Percentiles rank a stretch among this genome's conserved stretches.
phyloP scores from a whole-genome alignment of 2,888 invertebrate species.

The Hypena proboscidalis region DNA sequence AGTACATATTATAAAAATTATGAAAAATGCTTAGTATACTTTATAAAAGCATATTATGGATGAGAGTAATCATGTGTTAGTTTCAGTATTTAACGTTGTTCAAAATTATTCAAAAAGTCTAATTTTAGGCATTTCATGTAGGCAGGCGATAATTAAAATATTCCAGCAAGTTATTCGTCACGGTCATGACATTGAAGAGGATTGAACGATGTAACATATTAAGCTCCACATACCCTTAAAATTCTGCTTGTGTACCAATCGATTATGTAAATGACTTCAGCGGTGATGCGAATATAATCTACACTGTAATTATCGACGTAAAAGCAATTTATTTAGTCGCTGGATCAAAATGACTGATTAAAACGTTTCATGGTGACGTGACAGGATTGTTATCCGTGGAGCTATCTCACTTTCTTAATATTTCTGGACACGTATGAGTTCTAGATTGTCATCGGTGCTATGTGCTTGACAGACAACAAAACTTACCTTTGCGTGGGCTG shows the following conservation, averaged over 20 bases:
- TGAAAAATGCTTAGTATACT: too few species aligned
- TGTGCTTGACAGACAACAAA: conserved; percentile 23
- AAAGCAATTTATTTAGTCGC: conserved; percentile 54
- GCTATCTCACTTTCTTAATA: conserved; percentile 43
- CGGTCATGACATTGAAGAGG: conserved; percentile 21
- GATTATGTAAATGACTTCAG: conserved; percentile 53
- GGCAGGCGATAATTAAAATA: neutral
- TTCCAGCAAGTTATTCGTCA: neutral
- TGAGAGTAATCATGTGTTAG: too few species aligned
- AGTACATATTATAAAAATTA: too few species aligned
- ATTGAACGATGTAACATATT: conserved; percentile 6
- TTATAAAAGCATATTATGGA: too few species aligned
- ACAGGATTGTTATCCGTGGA: conserved; percentile 39
- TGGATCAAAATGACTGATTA: conserved; percentile 45
- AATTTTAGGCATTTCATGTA: too few species aligned
- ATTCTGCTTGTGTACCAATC: conserved; percentile 41
- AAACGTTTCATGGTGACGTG: conserved; percentile 45
- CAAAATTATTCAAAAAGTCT: too few species aligned
- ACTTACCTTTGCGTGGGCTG: conserved; percentile 30
- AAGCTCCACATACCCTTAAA: conserved; percentile 30
- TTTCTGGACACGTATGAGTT: conserved; percentile 62
- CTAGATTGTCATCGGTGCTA: conserved; percentile 59
- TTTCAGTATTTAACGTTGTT: too few species aligned
- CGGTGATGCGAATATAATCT: conserved; percentile 51
- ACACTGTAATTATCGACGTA: conserved; percentile 50